These are phyloP conservation scores for Ectemnius cavifrons DNA, from an alignment of 2,888 invertebrate genomes.

Conservation along the genomic window DNA sequence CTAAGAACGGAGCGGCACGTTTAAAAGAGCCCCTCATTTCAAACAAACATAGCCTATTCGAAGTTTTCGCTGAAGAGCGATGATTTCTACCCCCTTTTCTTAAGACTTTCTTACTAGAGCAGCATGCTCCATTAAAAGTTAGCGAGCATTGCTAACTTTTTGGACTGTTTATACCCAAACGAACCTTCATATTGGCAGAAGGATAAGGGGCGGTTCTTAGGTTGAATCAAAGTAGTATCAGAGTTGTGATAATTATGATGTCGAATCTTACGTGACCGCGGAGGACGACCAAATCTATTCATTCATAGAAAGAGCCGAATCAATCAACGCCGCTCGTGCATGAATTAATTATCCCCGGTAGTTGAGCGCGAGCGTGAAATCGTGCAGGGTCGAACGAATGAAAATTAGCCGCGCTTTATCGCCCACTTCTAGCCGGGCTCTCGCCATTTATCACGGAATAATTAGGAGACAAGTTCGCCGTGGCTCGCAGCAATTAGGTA, in stretches of 20 bases:
- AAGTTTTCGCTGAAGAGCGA: constrained; percentile 25
- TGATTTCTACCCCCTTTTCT: not conserved
- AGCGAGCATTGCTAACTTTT: too few species aligned
- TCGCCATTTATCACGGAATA: constrained; percentile 74
- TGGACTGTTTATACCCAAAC: too few species aligned
- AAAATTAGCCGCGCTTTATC: constrained; percentile 73
- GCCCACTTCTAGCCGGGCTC: constrained; percentile 61
- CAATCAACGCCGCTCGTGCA: constrained; percentile 35
- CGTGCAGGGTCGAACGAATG: constrained; percentile 55
- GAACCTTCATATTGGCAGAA: too few species aligned
- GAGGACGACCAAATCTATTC: constrained; percentile 11
- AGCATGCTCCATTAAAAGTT: not conserved
- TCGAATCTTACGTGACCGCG: too few species aligned
- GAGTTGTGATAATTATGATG: too few species aligned
- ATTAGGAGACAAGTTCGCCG: constrained; percentile 76
- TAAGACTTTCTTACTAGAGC: not conserved
- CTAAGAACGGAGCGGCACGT: constrained; percentile 33
- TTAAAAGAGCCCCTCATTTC: constrained; percentile 34
- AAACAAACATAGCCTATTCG: constrained; percentile 18
- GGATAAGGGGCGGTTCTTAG: too few species aligned
- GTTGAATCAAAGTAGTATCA: too few species aligned
- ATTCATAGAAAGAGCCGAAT: constrained; percentile 21
- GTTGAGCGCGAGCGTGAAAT: constrained; percentile 40
- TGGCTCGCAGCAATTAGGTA: constrained; percentile 75
- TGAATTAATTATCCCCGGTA: constrained; percentile 53